A percentile compares a stretch with the other conserved stretches of the same genome.
Conservation (phyloP, 2,113 vertebrate species). For the Otis tarda region DNA sequence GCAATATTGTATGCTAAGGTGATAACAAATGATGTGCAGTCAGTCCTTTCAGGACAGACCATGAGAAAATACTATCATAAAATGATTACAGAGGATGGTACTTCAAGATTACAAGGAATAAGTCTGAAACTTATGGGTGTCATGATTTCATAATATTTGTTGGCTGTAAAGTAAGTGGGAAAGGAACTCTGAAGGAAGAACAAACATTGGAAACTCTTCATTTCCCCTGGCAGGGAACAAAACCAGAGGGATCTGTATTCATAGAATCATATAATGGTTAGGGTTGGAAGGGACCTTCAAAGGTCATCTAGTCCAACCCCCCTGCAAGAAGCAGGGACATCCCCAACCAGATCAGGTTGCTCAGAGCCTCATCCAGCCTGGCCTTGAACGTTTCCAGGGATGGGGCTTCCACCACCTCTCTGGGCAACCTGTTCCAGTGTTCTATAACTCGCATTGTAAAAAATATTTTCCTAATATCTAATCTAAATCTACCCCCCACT, state of each 20-base stretch:
- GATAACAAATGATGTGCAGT: not conserved
- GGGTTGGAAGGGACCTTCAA: too few species aligned
- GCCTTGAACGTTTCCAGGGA: too few species aligned
- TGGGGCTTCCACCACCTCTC: too few species aligned
- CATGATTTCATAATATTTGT: not conserved
- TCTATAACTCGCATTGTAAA: too few species aligned
- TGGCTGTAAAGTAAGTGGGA: not conserved
- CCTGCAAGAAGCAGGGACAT: too few species aligned
- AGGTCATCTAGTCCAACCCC: too few species aligned
- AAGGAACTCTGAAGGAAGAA: not conserved
- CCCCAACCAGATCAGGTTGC: too few species aligned
- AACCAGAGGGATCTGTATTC: not conserved
- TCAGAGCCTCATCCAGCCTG: too few species aligned
- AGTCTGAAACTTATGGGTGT: not conserved
- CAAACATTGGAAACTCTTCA: not conserved
- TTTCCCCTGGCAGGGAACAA: not conserved
- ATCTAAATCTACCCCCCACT: too few species aligned
- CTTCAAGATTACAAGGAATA: not conserved
- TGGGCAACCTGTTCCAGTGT: too few species aligned
- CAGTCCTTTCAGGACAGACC: not conserved
- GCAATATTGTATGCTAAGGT: not conserved
- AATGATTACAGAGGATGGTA: not conserved
- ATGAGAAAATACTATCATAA: not conserved
- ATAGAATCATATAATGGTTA: too few species aligned
- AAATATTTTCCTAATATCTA: too few species aligned